These are phyloP conservation scores for Lepeophtheirus nordmannii DNA, from an alignment of 2,888 invertebrate species.

Conservation along the genomic window DNA sequence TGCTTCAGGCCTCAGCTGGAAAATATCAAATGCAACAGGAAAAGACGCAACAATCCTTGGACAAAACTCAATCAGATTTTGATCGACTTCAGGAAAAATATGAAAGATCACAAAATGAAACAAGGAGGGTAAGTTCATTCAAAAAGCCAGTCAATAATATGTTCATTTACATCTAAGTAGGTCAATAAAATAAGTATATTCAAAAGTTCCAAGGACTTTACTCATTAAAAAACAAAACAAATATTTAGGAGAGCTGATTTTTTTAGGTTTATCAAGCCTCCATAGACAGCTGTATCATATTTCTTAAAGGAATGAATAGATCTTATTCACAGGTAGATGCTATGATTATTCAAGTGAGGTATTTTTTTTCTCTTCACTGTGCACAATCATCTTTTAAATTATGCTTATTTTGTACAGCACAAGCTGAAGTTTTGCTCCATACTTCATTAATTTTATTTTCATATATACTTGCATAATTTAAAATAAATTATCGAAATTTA, in stretches of 20 bases:
- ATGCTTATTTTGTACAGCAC: not conserved
- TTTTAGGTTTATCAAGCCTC: slow-evolving; percentile 3
- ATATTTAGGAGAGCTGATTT: not conserved
- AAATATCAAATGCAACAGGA: slow-evolving; percentile 82
- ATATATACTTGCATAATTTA: no score
- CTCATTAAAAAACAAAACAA: not conserved
- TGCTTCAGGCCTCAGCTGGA: slow-evolving; percentile 52
- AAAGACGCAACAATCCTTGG: slow-evolving; percentile 70
- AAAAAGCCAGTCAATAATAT: no score
- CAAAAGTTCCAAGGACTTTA: not conserved
- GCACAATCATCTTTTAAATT: not conserved
- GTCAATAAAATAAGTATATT: no score
- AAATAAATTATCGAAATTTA: no score
- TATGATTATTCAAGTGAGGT: not conserved
- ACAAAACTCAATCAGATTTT: slow-evolving; percentile 74
- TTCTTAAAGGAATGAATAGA: not conserved
- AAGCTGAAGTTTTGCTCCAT: slow-evolving; percentile 9
- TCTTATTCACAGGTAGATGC: not conserved
- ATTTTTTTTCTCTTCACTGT: not conserved
- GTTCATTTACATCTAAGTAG: no score
- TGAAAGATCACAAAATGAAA: slow-evolving; percentile 64
- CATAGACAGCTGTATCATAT: not conserved
- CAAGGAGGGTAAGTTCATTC: slow-evolving; percentile 51
- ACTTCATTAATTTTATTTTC: no score
- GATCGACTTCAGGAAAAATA: slow-evolving; percentile 75